Evolutionary conservation across 2,113 vertebrate species (phyloP).

Genomic region (Lagenorhynchus albirostris): DNA sequence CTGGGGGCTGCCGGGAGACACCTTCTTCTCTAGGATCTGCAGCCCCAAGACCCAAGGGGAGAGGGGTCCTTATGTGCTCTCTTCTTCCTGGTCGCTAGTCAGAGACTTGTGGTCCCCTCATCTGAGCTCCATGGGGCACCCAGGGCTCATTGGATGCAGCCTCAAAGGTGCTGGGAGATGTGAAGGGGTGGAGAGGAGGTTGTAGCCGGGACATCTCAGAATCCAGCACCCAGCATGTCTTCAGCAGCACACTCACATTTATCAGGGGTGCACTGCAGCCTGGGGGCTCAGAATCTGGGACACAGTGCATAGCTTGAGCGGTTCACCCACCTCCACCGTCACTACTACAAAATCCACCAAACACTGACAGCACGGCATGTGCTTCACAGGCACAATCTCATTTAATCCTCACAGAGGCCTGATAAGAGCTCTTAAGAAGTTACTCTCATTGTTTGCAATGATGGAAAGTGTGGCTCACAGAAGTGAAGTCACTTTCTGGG

Average conservation of each 20-base stretch:
- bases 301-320: not conserved
- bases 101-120: not conserved
- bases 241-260: not conserved
- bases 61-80: not conserved
- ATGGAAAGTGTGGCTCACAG: not conserved
- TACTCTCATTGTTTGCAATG: not conserved
- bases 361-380: rapidly evolving
- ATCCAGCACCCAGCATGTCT: not conserved
- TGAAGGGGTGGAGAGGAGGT: not conserved
- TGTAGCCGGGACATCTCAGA: not conserved
- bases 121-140: not conserved
- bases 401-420: not conserved
- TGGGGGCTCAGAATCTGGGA: not conserved
- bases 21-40: not conserved
- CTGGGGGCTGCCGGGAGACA: not conserved
- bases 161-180: not conserved
- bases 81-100: not conserved
- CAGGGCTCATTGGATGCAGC: not conserved
- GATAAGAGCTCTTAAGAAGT: not conserved
- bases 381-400: not conserved
- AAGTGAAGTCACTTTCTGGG: not conserved
- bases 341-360: not conserved
- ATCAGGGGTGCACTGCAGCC: not conserved
- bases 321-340: too few species aligned
- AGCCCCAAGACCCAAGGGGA: not conserved